A percentile compares a stretch with the other conserved stretches of the same genome.
These are phyloP conservation scores for Trachymyrmex septentrionalis DNA, from an alignment of 1,140 invertebrate species.

Conservation along the genomic window DNA sequence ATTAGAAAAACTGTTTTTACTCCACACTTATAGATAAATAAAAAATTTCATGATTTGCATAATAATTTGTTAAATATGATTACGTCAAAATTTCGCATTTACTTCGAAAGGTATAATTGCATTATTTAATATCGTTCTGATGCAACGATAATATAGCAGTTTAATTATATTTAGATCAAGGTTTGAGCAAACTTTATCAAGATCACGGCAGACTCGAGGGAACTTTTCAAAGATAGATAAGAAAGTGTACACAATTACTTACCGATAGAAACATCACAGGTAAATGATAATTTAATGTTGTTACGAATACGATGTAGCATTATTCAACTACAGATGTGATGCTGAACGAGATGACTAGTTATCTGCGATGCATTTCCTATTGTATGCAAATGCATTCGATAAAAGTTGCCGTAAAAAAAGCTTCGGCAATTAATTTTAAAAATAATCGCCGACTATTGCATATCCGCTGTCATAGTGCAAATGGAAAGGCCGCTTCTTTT, in stretches of 20 bases:
- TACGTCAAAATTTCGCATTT: neutral
- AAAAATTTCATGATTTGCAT: neutral
- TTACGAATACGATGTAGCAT: slow-evolving; percentile 16
- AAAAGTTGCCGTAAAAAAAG: slow-evolving; percentile 1
- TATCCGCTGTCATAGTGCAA: neutral
- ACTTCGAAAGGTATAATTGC: neutral
- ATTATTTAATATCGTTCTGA: neutral
- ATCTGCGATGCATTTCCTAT: slow-evolving; percentile 50
- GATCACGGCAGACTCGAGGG: neutral
- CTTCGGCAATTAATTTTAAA: slow-evolving; percentile 32
- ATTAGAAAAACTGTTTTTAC: neutral
- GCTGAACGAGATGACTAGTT: slow-evolving; percentile 38
- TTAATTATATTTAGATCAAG: neutral
- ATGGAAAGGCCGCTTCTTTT: slow-evolving; percentile 1
- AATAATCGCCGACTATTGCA: slow-evolving; percentile 19
- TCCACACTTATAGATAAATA: neutral
- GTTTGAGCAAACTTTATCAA: neutral
- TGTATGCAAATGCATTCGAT: slow-evolving; percentile 46
- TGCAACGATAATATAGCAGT: neutral
- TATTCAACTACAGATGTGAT: slow-evolving; percentile 62
- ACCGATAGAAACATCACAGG: slow-evolving; percentile 26
- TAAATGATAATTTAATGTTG: slow-evolving; percentile 25
- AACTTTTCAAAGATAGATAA: neutral
- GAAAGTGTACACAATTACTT: slow-evolving; percentile 11
- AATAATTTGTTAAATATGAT: neutral